Evolutionary conservation across 2,113 vertebrate genomes (phyloP), one percentile per base, ranked within the genome.

Genomic region (Tupaia chinensis): DNA sequence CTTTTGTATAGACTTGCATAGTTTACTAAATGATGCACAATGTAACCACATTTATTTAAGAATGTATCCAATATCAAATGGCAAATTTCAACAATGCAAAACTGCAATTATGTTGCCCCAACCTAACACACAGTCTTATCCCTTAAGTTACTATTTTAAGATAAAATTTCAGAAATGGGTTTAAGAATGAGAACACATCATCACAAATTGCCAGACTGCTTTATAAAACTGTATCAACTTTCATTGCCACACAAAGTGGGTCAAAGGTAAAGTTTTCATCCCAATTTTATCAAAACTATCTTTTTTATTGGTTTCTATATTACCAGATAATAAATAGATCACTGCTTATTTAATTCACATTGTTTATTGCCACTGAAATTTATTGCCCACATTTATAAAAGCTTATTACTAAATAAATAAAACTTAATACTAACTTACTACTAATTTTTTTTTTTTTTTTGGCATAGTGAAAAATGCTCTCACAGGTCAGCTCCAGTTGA

Each of bases 401-500:
- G 5, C 44, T 44, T 44, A 44, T 44, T 44, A 44, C 44, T 44
- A 44, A 44, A 44, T 44, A 44, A 44, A 44, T 44, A 44, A 44
- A 44, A 44, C 44, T 44, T 44, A 44, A 4, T 44, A 44, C 44
- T 44, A 44, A 44, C 44, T 4, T 44, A 44, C 44, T 44, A 44
- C 44, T 44, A 44, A 44, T 44, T 44, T 44, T 44, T 44, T 44
- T 44, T 44, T 44, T 44, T 44, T 44, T 44, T 44, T 44, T 44
- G 2, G 44, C 44, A 44, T 44, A 44, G 44, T 44, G 44, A 44
- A 29, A 23, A 44, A 9, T 3, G 12, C 10, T 74, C 8, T 23
- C 63, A 8, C 0, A 0, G 1, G 2, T 16, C 14, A 1, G 4
- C 63, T 65, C 15, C 20, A 19, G 32, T 34, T 12, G 0, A 3